Percentiles rank a stretch among this genome's conserved stretches.
Evolutionary conservation across 2,888 invertebrate species (phyloP).

Genomic region (Cheilosia pagana): DNA sequence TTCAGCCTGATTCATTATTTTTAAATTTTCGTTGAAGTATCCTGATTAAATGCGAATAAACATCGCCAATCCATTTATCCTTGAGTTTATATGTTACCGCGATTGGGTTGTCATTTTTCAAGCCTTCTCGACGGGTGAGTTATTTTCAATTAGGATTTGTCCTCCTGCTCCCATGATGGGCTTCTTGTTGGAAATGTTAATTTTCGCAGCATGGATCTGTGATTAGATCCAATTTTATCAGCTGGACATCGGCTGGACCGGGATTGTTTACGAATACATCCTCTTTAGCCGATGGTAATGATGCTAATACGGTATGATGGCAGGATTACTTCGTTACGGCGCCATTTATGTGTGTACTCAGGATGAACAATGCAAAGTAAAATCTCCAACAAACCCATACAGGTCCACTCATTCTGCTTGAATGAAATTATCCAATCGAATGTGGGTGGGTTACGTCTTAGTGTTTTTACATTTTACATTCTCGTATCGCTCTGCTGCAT

Average conservation of each 20-base stretch:
- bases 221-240: constrained; percentile 31
- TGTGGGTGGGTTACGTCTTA: no score
- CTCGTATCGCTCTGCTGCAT: not conserved
- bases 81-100: constrained; percentile 6
- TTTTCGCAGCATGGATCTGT: constrained; percentile 38
- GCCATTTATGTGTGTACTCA: constrained; percentile 12
- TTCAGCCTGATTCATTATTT: no score
- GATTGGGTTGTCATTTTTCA: constrained; percentile 3
- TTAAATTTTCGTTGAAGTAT: not conserved
- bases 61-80: constrained; percentile 12
- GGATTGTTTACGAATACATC: constrained; percentile 12
- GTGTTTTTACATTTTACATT: no score
- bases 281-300: constrained; percentile 16
- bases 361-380: not conserved
- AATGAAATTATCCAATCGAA: no score
- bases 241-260: constrained; percentile 24
- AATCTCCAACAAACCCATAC: not conserved
- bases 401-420: no score
- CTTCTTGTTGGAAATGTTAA: not conserved
- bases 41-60: not conserved
- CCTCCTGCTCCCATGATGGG: not conserved
- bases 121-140: not conserved
- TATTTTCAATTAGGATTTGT: not conserved
- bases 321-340: constrained; percentile 18
- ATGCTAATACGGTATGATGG: not conserved